A percentile compares a stretch with the other conserved stretches of the same genome.
Conservation (phyloP, 2,113 vertebrate species). For the Platichthys stellatus region DNA sequence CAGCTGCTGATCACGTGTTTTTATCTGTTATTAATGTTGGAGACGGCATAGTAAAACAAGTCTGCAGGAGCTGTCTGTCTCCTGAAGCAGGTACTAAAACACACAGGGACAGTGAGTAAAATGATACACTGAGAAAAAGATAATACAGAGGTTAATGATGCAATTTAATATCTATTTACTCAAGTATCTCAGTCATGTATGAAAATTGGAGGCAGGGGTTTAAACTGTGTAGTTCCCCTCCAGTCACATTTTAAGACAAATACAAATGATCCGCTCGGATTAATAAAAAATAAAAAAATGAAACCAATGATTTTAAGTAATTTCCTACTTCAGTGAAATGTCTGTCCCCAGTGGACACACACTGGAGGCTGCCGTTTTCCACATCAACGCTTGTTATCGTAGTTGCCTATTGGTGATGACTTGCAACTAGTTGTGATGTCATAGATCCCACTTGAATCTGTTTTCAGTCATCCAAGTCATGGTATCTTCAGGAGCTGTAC, state of each 20-base stretch:
- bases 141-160: conserved; percentile 32
- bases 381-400: neutral
- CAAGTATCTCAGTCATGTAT: conserved; percentile 17
- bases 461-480: too few relatives aligned
- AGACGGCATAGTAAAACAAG: conserved; percentile 38
- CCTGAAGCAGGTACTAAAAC: conserved; percentile 18
- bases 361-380: neutral
- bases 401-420: too few relatives aligned
- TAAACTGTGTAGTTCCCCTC: neutral
- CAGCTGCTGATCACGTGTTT: conserved; percentile 12
- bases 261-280: neutral
- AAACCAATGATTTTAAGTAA: neutral
- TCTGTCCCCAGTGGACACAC: neutral
- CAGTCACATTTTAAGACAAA: neutral
- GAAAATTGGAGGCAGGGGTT: neutral
- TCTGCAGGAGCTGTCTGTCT: conserved; percentile 28
- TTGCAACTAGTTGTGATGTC: too few relatives aligned
- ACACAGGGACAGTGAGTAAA: conserved; percentile 8
- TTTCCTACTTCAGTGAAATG: neutral
- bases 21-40: conserved; percentile 35
- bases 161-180: conserved; percentile 24
- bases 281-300: neutral
- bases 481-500: too few relatives aligned
- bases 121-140: conserved; percentile 21
- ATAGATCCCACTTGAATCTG: too few relatives aligned